Percentiles rank a stretch among this genome's conserved stretches.
Conservation (phyloP, 2,113 vertebrate genomes). For the Eretmochelys imbricata region DNA sequence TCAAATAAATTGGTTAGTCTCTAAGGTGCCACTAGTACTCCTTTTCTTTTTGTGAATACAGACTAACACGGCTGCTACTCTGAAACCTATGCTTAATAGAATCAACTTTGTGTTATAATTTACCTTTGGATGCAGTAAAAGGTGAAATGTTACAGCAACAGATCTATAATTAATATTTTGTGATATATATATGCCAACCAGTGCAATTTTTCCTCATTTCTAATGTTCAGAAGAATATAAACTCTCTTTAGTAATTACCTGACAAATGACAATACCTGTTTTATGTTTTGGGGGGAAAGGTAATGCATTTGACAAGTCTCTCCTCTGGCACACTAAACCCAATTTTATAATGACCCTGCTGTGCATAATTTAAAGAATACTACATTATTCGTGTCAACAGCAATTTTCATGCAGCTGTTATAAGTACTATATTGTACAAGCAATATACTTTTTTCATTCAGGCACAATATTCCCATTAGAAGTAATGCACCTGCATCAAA, state of each 20-base stretch:
- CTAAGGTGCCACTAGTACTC: too few relatives aligned
- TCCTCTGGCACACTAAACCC: not conserved
- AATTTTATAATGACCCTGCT: not conserved
- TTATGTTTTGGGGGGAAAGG: not conserved
- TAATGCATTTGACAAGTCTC: not conserved
- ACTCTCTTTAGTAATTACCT: not conserved
- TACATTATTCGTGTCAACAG: not conserved
- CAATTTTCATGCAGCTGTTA: not conserved
- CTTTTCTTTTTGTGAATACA: too few relatives aligned
- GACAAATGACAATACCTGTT: not conserved
- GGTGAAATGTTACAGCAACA: not conserved
- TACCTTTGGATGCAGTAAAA: not conserved
- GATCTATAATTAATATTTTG: not conserved
- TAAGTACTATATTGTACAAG: not conserved
- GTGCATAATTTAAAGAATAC: not conserved
- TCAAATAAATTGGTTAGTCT: too few relatives aligned
- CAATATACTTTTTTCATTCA: not conserved
- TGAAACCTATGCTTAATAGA: not conserved
- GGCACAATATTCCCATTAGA: not conserved
- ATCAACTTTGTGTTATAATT: not conserved
- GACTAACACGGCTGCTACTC: too few relatives aligned
- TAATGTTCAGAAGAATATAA: not conserved
- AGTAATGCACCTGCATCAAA: not conserved
- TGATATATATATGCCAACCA: not conserved
- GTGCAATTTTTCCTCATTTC: not conserved